Base-by-base conservation (phyloP, 2,888 invertebrate genomes). In the Parnassius orleans region DNA sequence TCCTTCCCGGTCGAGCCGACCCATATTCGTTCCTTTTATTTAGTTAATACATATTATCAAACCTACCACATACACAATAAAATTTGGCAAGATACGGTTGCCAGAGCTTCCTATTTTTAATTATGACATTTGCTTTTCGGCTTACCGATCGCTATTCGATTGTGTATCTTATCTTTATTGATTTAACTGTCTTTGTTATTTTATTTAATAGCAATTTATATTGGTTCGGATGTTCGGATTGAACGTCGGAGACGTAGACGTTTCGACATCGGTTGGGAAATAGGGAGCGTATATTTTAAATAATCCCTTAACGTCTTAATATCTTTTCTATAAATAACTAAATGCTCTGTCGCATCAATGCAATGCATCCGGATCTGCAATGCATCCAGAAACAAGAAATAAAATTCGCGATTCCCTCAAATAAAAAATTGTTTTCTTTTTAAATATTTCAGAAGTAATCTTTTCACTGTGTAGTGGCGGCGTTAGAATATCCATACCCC, bases 11-110 rank as follows among this genome's bases (percentile, higher is more conserved):
- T 19, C 19, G 19, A 19, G 19, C 19, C 19, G 19, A 19, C 19
- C 19, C 19, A 19, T 33, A 7, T 33, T 7, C 33, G 14, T 57
- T 57, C 43, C 43, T 14, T 57, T 43, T 11, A 15, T 11, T 50
- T 53, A 61, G 57, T 19, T 33, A 33, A 33, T 58, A 19, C 19
- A 19, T 19, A 65, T 58, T 57, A 52, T 57, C 58, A 19, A 15
- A 46, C 60, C 64, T 60, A 67, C 63, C 69, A 71, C 71, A 73
- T 73, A 75, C 67, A 48, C 74, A 14, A 9, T 69, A 69, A 63
- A 68, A 77, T 77, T 85, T 84, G 84, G 84, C 85, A 84, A 63
- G 68, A 44, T 46, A 14, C 67, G 68, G 66, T 65, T 68, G 70
- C 70, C 72, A 72, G 66, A 66, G 65, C 62, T 58, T 57, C 68